Evolutionary conservation across 2,888 invertebrate species (phyloP).

Genomic region (Amorpha juglandis): DNA sequence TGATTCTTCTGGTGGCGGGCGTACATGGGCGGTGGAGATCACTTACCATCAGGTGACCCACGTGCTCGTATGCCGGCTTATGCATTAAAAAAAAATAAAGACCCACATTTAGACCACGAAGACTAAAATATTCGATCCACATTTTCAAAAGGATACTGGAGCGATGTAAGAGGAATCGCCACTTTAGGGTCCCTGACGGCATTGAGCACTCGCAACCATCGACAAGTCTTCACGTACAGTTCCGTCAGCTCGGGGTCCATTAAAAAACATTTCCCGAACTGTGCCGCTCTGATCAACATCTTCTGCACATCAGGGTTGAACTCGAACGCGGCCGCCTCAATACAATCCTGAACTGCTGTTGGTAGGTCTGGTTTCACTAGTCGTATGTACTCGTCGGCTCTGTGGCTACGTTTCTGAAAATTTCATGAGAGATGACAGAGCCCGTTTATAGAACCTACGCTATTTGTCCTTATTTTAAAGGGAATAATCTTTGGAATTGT

Average conservation of each 20-base stretch:
- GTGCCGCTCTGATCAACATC: constrained; percentile 94
- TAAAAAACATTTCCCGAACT: constrained; percentile 97
- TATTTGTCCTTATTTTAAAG: too few species aligned
- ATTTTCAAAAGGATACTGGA: constrained; percentile 89
- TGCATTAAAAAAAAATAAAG: too few species aligned
- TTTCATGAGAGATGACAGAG: not conserved
- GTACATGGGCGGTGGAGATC: too few species aligned
- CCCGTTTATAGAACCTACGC: not conserved
- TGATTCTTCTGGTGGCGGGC: too few species aligned
- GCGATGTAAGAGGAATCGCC: constrained; percentile 94
- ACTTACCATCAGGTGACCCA: too few species aligned
- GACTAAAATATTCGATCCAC: too few species aligned
- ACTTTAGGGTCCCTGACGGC: constrained; percentile 93
- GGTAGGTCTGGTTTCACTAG: constrained; percentile 92
- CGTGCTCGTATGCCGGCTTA: too few species aligned
- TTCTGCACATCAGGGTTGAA: constrained; percentile 94
- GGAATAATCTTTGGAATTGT: too few species aligned
- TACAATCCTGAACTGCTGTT: constrained; percentile 94
- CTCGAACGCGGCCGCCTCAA: constrained; percentile 96
- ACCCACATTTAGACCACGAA: too few species aligned
- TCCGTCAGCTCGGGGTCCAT: constrained; percentile 88
- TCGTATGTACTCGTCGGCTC: constrained; percentile 96
- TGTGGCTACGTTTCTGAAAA: constrained; percentile 91
- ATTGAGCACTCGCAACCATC: constrained; percentile 94
- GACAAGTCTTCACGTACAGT: constrained; percentile 93